A percentile compares a stretch with the other conserved stretches of the same genome.
phyloP scores from a whole-genome alignment of 2,888 invertebrate species.

The Drosophila bunnanda region DNA sequence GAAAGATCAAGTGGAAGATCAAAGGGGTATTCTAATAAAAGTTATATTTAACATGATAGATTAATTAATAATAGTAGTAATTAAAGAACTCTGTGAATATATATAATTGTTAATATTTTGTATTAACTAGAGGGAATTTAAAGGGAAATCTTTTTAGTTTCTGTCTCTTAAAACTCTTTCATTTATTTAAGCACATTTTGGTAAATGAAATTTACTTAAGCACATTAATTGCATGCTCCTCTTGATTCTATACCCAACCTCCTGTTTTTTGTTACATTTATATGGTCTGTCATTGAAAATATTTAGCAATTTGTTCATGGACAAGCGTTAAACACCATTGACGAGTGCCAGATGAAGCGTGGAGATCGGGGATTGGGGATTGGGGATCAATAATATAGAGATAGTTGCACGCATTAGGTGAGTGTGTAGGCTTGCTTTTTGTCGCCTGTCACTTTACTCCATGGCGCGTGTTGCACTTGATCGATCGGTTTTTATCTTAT shows the following conservation, averaged over 20 bases:
- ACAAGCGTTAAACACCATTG: constrained; percentile 48
- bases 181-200: neutral
- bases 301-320: constrained; percentile 48
- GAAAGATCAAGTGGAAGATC: neutral
- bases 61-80: neutral
- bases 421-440: constrained; percentile 52
- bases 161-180: neutral
- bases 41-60: neutral
- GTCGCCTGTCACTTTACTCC: constrained; percentile 50
- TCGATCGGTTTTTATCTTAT: constrained; percentile 71
- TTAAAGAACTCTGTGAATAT: neutral
- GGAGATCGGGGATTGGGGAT: neutral
- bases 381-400: constrained; percentile 1
- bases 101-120: neutral
- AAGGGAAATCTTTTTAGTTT: neutral
- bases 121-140: neutral
- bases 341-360: constrained; percentile 32
- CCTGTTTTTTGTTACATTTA: constrained; percentile 16
- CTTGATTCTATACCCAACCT: neutral
- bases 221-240: neutral
- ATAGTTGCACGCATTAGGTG: constrained; percentile 56
- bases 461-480: constrained; percentile 44
- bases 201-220: neutral
- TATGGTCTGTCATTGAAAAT: constrained; percentile 34
- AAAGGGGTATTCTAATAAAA: neutral